Conservation (phyloP, 2,797 vertebrate species). For the Dermochelys coriacea region DNA sequence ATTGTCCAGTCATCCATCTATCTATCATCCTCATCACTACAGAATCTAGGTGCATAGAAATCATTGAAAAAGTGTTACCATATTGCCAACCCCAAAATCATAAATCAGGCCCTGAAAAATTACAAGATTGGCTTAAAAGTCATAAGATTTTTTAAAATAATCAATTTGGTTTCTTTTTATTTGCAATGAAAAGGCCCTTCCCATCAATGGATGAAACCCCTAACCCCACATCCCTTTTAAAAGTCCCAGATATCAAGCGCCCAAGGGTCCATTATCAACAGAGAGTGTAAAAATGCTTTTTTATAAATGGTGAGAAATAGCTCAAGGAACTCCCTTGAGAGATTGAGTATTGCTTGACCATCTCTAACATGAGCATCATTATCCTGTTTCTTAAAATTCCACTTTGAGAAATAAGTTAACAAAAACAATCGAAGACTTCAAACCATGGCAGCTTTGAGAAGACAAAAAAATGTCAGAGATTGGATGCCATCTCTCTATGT, state of each 20-base stretch:
- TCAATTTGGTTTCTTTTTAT: too few species aligned
- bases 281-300: background rate
- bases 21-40: accelerated
- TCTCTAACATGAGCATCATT: background rate
- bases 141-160: too few species aligned
- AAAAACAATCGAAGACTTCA: conserved; percentile 13
- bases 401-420: background rate
- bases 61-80: background rate
- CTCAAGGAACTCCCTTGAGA: background rate
- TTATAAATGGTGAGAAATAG: background rate
- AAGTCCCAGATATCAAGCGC: background rate
- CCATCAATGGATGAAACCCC: background rate
- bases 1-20: background rate
- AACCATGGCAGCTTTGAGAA: accelerated
- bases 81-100: background rate
- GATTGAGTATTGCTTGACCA: background rate
- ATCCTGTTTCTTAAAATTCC: background rate
- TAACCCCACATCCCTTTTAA: background rate
- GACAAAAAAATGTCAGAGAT: background rate
- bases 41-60: background rate
- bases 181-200: background rate
- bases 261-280: background rate
- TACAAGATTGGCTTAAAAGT: too few species aligned
- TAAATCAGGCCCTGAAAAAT: too few species aligned
- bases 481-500: conserved; percentile 22